Evolutionary conservation across 2,113 vertebrate genomes (phyloP), one percentile per base, ranked within the genome.

Genomic region (Xenopus borealis): DNA sequence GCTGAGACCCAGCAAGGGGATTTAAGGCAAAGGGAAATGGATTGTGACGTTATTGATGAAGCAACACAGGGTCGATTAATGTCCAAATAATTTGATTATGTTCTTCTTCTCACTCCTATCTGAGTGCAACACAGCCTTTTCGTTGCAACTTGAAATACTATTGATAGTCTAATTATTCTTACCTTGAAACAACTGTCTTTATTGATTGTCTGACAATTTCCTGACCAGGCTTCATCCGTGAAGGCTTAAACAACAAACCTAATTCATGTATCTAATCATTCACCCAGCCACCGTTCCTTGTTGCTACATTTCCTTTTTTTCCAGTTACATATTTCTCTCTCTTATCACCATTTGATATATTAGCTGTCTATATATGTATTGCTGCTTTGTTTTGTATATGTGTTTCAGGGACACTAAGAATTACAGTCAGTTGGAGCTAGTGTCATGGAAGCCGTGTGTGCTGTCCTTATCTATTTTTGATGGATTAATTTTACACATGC

Each of bases 381-480:
- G 73, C 73, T 55, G 66, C 27, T 45, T 50, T 76, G 73, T 45
- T 76, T 69, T 69, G 33, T 57, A 52, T 62, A 62, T 53, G 66
- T 57, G 52, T 69, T 63, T 62, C 16, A 46, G 66, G 66, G 47
- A 69, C 73, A 69, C 52, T 76, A 66, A 69, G 66, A 67, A 69
- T 69, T 76, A 69, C 58, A 69, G 73, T 68, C 65, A 76, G 66
- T 52, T 76, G 73, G 66, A 76, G 73, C 58, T 53, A 62, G 57
- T 59, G 30, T 75, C 68, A 75, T 68, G 17, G 30, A 20, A 75
- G 73, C 66, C 27, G 57, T 69, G 46, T 76, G 73, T 76, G 73
- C 66, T 69, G 66, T 30, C 73, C 73, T 76, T 76, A 76, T 76
- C 73, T 76, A 69, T 76, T 62, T 76, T 76, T 76, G 73, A 76